These are phyloP conservation scores for Luperina testacea DNA, from an alignment of 2,888 invertebrate genomes.

Conservation along the genomic window DNA sequence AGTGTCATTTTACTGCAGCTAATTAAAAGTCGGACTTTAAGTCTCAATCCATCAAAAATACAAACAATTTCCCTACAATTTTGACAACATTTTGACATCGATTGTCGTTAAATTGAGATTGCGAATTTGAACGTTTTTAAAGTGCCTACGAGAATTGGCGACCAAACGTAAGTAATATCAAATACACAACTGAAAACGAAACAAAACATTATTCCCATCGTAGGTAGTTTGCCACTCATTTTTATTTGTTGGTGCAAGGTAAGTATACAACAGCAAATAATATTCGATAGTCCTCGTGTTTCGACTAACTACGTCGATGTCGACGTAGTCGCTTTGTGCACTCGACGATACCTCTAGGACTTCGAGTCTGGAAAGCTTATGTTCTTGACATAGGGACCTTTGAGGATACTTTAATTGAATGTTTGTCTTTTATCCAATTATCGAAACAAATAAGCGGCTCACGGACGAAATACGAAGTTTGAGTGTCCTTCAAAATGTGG, in stretches of 20 bases:
- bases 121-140: too few species aligned
- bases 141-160: too few species aligned
- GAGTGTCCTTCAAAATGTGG: background rate
- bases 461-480: background rate
- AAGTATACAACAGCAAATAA: slow-evolving; percentile 8
- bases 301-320: background rate
- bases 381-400: background rate
- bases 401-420: background rate
- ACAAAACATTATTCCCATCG: background rate
- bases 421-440: background rate
- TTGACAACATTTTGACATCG: too few species aligned
- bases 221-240: background rate
- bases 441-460: background rate
- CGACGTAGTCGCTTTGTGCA: background rate
- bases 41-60: too few species aligned
- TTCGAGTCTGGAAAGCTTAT: background rate
- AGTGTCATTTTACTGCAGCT: too few species aligned
- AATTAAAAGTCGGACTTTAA: too few species aligned
- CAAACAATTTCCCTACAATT: too few species aligned
- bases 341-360: background rate
- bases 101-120: too few species aligned
- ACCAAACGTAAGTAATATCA: background rate
- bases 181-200: slow-evolving; percentile 9
- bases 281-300: background rate
- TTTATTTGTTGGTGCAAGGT: background rate